Percentiles rank a stretch among this genome's conserved stretches.
Conservation (phyloP, 2,797 vertebrate species). For the Mormyrus hasselquistii region DNA sequence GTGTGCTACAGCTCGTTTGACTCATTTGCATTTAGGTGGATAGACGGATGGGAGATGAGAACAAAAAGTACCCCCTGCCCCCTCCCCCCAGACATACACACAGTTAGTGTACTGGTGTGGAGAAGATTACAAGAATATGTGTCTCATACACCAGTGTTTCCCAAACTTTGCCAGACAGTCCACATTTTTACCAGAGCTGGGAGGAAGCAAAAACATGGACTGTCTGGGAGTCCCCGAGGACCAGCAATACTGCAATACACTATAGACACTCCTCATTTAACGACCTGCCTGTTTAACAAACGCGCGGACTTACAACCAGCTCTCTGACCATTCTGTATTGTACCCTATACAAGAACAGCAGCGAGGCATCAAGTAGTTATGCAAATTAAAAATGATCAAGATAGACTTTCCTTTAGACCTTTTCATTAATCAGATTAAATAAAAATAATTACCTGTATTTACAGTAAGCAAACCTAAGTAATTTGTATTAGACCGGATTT, state of each 20-base stretch:
- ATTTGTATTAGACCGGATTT: background rate
- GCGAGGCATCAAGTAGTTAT: background rate
- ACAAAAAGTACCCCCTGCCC: background rate
- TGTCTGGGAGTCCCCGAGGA: background rate
- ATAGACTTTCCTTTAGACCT: too few species aligned
- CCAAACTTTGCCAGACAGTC: background rate
- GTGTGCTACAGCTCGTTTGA: background rate
- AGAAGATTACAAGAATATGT: background rate
- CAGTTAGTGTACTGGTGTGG: background rate
- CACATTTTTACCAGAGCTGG: background rate
- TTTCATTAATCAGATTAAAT: too few species aligned
- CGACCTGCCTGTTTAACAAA: background rate
- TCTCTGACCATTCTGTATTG: background rate
- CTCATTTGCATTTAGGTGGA: background rate
- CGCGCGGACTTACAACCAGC: background rate
- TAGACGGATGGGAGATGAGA: background rate
- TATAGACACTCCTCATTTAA: background rate
- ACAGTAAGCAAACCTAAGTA: background rate
- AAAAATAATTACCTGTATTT: background rate
- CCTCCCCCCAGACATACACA: background rate
- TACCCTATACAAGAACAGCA: background rate
- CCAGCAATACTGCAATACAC: background rate
- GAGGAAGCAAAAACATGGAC: background rate
- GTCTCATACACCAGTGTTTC: background rate
- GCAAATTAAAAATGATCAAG: background rate